Evolutionary conservation across 2,113 vertebrate genomes (phyloP), one percentile per base, ranked within the genome.

Genomic region (Pelvicachromis taeniatus): DNA sequence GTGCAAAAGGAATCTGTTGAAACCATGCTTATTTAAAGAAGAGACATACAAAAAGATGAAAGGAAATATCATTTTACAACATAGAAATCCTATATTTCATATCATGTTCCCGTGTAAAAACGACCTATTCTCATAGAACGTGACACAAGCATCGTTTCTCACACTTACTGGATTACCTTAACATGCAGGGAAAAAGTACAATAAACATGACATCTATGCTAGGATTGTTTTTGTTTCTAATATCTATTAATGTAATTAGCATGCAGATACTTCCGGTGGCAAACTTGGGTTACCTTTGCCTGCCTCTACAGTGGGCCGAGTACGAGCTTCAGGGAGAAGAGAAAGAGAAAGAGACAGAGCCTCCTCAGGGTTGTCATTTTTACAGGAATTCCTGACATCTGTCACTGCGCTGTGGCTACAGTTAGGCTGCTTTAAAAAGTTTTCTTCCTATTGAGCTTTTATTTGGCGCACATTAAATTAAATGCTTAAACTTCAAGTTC

Each of bases 251-350:
- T 81, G 75, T 1, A 23, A 16, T 35, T 19, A 55, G 83, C 96
- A 96, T 96, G 96, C 95, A 93, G 88, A 75, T 23, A 55, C 85
- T 90, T 94, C 89, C 81, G 84, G 16, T 85, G 88, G 80, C 79
- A 86, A 65, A 84, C 88, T 77, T 40, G 93, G 93, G 91, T 99
- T 98, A 99, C 97, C 98, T 99, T 98, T 97, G 96, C 96, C 97
- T 95, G 95, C 91, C 94, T 95, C 96, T 97, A 98, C 94, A 95
- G 97, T 95, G 95, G 97, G 96, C 95, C 92, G 96, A 96, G 96
- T 95, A 96, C 86, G 95, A 94, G 96, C 97, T 98, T 98, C 93
- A 93, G 95, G 95, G 84, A 93, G 92, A 94, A 93, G 78, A 87
- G 82, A 87, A 65, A 91, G 33, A 92, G 53, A 94, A 29, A 89